Conservation (phyloP, 2,113 vertebrate species). For the Cyphomyrus discorhynchus region DNA sequence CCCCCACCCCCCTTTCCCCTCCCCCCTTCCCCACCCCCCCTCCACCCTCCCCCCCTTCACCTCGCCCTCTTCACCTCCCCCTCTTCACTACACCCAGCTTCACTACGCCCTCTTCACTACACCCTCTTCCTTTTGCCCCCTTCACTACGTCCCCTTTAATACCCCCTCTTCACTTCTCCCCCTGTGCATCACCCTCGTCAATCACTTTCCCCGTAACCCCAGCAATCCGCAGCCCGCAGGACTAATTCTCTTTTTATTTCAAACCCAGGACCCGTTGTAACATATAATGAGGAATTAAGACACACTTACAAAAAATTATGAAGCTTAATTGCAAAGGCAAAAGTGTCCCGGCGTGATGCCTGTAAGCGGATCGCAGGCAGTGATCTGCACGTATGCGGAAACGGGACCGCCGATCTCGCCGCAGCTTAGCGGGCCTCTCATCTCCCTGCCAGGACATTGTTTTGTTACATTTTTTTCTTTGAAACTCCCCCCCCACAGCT, state of each 20-base stretch:
- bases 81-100: not conserved
- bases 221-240: slow-evolving; percentile 20
- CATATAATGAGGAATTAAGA: slow-evolving; percentile 55
- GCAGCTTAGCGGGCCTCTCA: slow-evolving; percentile 42
- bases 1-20: too few relatives aligned
- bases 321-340: slow-evolving; percentile 41
- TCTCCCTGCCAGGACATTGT: slow-evolving; percentile 50
- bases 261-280: slow-evolving; percentile 42
- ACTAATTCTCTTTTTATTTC: slow-evolving; percentile 38
- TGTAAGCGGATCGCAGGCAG: slow-evolving; percentile 55
- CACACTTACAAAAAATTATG: slow-evolving; percentile 52
- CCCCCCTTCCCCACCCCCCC: too few relatives aligned
- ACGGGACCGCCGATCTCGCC: slow-evolving; percentile 41
- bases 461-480: slow-evolving; percentile 33
- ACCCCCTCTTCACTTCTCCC: not conserved
- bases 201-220: slow-evolving; percentile 18
- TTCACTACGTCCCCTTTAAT: not conserved
- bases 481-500: slow-evolving; percentile 26
- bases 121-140: not conserved
- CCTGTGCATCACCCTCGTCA: not conserved
- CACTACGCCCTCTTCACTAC: slow-evolving; percentile 3
- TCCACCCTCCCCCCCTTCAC: too few relatives aligned
- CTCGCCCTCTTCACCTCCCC: not conserved
- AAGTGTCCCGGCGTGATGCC: slow-evolving; percentile 38
- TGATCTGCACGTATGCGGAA: slow-evolving; percentile 58